phyloP scores from a whole-genome alignment of 2,797 vertebrate species.

The Cygnus olor region DNA sequence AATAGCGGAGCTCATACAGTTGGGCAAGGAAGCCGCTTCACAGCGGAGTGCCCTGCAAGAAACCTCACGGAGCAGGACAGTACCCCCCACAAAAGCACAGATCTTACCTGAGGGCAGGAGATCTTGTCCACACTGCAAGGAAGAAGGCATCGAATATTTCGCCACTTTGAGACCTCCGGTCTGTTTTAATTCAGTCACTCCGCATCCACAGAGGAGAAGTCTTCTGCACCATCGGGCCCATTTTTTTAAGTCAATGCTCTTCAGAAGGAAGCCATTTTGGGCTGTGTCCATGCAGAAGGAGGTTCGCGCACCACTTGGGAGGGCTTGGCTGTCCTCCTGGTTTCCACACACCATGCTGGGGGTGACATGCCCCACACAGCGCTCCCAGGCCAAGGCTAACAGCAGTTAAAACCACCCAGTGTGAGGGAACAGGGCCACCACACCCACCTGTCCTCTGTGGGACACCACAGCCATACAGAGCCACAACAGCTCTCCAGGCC shows the following conservation, averaged over 20 bases:
- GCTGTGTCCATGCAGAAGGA: fast-evolving
- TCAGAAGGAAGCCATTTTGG: neutral
- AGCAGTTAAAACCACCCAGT: fast-evolving
- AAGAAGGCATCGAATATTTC: neutral
- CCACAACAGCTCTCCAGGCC: neutral
- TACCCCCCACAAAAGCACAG: neutral
- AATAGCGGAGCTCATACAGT: neutral
- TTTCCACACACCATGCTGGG: fast-evolving
- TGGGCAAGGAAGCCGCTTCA: neutral
- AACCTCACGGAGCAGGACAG: fast-evolving
- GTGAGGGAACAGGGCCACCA: neutral
- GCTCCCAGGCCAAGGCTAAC: neutral
- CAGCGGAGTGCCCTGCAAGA: neutral
- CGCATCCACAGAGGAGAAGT: neutral
- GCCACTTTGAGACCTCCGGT: neutral
- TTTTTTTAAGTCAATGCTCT: neutral
- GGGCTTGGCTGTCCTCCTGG: neutral
- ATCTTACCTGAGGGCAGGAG: neutral
- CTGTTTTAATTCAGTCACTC: neutral
- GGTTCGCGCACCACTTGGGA: fast-evolving
- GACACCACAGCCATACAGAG: neutral
- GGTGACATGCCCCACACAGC: fast-evolving
- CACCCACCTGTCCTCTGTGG: neutral
- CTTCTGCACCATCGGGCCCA: fast-evolving
- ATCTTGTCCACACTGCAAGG: fast-evolving